Percentiles rank a stretch among this genome's conserved stretches.
Conservation (phyloP, 2,888 invertebrate species). For the Zaprionus obscuricornis region DNA sequence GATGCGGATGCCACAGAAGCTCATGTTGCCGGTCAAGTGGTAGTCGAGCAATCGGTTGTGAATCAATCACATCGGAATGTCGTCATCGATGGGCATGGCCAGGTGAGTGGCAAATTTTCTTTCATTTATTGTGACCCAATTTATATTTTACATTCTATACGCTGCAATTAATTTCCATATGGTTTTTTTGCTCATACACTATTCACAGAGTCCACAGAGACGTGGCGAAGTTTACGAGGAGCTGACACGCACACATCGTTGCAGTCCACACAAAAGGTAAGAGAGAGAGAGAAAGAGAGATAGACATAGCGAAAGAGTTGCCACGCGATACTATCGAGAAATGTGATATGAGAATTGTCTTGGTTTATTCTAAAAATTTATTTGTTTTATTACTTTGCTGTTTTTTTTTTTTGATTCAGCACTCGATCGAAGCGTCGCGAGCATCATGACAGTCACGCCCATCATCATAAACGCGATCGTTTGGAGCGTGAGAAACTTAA, state of each 20-base stretch:
- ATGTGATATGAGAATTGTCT: too few relatives aligned
- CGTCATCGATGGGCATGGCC: slow-evolving; percentile 80
- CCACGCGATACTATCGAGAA: too few relatives aligned
- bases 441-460: slow-evolving; percentile 67
- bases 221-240: slow-evolving; percentile 82
- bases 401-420: slow-evolving; percentile 32
- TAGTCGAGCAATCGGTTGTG: slow-evolving; percentile 67
- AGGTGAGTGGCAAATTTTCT: too few relatives aligned
- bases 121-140: too few relatives aligned
- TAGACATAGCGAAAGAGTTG: too few relatives aligned
- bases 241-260: slow-evolving; percentile 79
- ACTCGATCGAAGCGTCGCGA: slow-evolving; percentile 82
- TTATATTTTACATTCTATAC: too few relatives aligned
- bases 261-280: slow-evolving; percentile 83
- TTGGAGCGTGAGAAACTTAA: slow-evolving; percentile 69
- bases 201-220: slow-evolving; percentile 81
- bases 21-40: slow-evolving; percentile 60
- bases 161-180: background rate
- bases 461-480: slow-evolving; percentile 81
- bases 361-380: too few relatives aligned
- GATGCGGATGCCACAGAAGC: slow-evolving; percentile 63
- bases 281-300: too few relatives aligned
- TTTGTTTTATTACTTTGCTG: background rate
- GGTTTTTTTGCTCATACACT: too few relatives aligned
- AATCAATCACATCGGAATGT: slow-evolving; percentile 79